phyloP scores from a whole-genome alignment of 2,888 invertebrate species.

The Calameuta filiformis region DNA sequence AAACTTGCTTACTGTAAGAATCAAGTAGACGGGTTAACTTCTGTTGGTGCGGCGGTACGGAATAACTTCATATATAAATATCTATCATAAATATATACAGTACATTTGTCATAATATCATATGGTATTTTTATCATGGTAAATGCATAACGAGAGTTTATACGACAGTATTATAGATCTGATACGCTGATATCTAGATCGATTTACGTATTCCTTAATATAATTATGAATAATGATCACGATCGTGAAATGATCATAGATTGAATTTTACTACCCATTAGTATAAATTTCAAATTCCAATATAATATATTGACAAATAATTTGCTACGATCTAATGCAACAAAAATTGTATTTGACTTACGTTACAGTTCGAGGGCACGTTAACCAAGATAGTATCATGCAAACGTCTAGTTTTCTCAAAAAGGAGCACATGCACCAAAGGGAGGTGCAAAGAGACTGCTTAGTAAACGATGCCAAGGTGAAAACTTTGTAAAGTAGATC shows the following conservation, averaged over 20 bases:
- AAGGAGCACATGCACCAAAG: constrained; percentile 13
- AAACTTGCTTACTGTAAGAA: background rate
- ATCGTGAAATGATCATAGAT: background rate
- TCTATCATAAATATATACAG: background rate
- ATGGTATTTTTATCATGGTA: background rate
- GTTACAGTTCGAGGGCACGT: background rate
- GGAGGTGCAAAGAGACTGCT: constrained; percentile 23
- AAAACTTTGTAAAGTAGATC: constrained; percentile 19
- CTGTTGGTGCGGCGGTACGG: background rate
- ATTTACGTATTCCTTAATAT: background rate
- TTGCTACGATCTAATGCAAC: background rate
- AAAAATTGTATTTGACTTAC: background rate
- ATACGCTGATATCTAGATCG: background rate
- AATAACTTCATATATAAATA: background rate
- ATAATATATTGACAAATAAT: no score
- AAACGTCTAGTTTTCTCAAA: constrained; percentile 9
- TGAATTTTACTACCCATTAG: background rate
- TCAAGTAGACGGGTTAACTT: background rate
- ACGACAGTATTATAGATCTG: background rate
- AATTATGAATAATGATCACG: background rate
- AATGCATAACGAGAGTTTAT: background rate
- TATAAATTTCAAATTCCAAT: background rate
- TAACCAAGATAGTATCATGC: background rate
- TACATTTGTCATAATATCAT: background rate
- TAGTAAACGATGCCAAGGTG: constrained; percentile 57